Evolutionary conservation across 2,113 vertebrate species (phyloP).

Genomic region (Vidua chalybeata): DNA sequence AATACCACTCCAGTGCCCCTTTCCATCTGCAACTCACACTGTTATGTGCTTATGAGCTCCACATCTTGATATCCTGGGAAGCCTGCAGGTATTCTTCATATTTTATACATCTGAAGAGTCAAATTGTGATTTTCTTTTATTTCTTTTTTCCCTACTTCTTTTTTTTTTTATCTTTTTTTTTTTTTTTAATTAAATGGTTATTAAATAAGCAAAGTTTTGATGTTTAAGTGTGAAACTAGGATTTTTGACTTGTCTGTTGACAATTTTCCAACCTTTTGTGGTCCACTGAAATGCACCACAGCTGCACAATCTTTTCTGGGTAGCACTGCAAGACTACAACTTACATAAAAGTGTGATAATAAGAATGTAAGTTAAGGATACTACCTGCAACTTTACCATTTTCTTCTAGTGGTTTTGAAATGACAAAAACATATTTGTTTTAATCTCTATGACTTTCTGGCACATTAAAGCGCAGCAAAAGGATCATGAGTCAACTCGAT

Average conservation of each 20-base stretch:
- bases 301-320: neutral
- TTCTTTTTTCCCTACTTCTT: accelerated
- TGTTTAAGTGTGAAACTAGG: neutral
- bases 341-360: accelerated
- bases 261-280: neutral
- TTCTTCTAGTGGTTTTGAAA: neutral
- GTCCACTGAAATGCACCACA: neutral
- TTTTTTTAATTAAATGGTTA: neutral
- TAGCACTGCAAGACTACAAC: neutral
- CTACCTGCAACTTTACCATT: neutral
- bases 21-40: neutral
- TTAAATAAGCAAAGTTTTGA: neutral
- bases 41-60: neutral
- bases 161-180: accelerated
- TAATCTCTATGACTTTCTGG: neutral
- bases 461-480: neutral
- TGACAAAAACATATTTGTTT: neutral
- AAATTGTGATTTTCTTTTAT: neutral
- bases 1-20: neutral
- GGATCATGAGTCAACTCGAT: neutral
- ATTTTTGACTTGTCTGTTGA: neutral
- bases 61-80: neutral
- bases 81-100: neutral
- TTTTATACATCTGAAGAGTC: neutral
- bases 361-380: neutral